Conservation (phyloP, 2,888 invertebrate genomes). For the Alcis repandata region DNA sequence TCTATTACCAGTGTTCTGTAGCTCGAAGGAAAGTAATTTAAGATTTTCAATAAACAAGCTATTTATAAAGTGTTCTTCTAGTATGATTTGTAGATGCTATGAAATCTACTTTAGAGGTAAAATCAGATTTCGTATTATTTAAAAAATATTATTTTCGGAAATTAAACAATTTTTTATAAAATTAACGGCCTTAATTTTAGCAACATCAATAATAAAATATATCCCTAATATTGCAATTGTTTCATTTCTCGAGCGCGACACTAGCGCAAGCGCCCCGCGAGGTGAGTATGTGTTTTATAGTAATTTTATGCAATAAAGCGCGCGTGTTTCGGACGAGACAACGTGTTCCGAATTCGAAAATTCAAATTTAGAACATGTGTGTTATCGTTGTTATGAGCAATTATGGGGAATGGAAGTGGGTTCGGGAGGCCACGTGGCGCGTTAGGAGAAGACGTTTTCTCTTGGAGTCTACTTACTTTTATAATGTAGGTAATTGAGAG, state of each 20-base stretch:
- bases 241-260: slow-evolving; percentile 21
- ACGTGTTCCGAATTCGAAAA: slow-evolving; percentile 74
- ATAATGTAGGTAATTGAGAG: too few species aligned
- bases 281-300: slow-evolving; percentile 63
- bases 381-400: slow-evolving; percentile 41
- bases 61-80: too few species aligned
- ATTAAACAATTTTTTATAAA: too few species aligned
- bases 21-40: too few species aligned
- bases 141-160: too few species aligned
- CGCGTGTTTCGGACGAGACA: slow-evolving; percentile 66
- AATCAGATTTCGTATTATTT: too few species aligned
- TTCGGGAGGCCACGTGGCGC: slow-evolving; percentile 1
- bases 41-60: too few species aligned
- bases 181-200: not conserved
- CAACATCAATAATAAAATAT: not conserved
- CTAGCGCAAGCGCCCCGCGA: slow-evolving; percentile 30
- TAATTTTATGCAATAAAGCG: slow-evolving; percentile 79
- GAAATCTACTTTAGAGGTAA: not conserved
- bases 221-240: not conserved
- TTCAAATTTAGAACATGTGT: slow-evolving; percentile 67
- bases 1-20: too few species aligned
- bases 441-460: not conserved
- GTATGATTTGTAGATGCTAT: not conserved
- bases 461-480: not conserved
- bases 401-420: slow-evolving; percentile 15